Base-by-base conservation (phyloP, 2,113 vertebrate genomes). In the Lophura nycthemera region DNA sequence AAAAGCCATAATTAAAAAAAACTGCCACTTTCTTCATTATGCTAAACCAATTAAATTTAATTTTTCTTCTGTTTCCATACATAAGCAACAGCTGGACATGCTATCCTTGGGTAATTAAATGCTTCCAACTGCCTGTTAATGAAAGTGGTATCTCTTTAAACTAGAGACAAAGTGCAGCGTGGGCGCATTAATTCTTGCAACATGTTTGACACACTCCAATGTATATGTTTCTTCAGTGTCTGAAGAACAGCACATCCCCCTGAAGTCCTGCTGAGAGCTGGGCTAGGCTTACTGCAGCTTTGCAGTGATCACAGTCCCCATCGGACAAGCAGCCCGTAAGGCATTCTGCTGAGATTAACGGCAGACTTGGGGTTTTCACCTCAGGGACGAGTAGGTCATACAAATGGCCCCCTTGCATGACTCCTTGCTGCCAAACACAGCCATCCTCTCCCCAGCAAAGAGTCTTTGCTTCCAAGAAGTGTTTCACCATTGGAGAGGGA, bases 31-130 rank as follows among this genome's bases (percentile, higher is more conserved):
- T 96, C 92, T 96, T 97, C 94, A 96, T 97, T 97, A 97, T 96
- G 94, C 86, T 97, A 97, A 97, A 93, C 95, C 96, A 98, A 98
- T 98, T 98, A 98, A 96, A 97, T 96, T 83, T 97, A 97, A 97
- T 98, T 98, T 98, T 92, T 98, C 87, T 94, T 98, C 97, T 97
- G 95, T 98, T 98, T 97, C 94, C 96, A 97, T 97, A 97, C 95
- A 97, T 90, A 87, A 96, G 94, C 88, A 97, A 96, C 97, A 98
- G 96, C 97, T 98, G 97, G 97, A 97, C 95, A 89, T 92, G 94
- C 94, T 89, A 93, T 97, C 91, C 75, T 95, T 77, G 87, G 85
- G 83, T 97, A 98, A 98, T 97, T 97, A 98, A 98, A 95, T 97
- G 93, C 96, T 96, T 96, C 95, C 93, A 96, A 96, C 86, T 77